These are phyloP conservation scores for Clostera curtula DNA, from an alignment of 2,888 invertebrate genomes.

Conservation along the genomic window DNA sequence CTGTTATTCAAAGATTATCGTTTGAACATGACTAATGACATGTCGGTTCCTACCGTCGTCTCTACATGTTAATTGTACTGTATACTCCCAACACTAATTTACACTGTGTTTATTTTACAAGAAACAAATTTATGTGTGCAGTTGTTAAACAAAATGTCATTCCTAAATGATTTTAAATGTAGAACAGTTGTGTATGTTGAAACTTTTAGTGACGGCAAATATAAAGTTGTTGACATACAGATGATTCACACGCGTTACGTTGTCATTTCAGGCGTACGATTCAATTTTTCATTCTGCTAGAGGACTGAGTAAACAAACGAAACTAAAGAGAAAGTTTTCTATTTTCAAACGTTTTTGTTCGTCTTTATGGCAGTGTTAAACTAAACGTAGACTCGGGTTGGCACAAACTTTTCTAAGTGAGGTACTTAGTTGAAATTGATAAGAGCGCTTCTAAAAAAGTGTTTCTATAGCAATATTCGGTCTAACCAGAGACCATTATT, in stretches of 20 bases:
- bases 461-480: too few relatives aligned
- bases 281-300: constrained; percentile 65
- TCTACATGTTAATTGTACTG: constrained; percentile 64
- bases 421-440: not conserved
- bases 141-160: constrained; percentile 4
- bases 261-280: constrained; percentile 62
- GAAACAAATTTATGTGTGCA: constrained; percentile 24
- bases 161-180: constrained; percentile 4
- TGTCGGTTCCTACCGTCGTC: constrained; percentile 40
- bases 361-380: constrained; percentile 33
- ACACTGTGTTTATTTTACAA: constrained; percentile 61
- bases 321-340: constrained; percentile 41
- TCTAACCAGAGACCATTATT: too few relatives aligned
- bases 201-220: not conserved
- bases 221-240: constrained; percentile 20
- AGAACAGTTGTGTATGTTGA: not conserved
- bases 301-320: constrained; percentile 47
- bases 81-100: constrained; percentile 60
- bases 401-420: constrained; percentile 31
- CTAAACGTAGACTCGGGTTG: constrained; percentile 38
- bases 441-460: not conserved
- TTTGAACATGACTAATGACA: constrained; percentile 67
- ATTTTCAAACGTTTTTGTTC: constrained; percentile 42
- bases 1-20: constrained; percentile 63
- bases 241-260: constrained; percentile 49